phyloP scores from a whole-genome alignment of 2,888 invertebrate species.

The Drosophila demipolita region DNA sequence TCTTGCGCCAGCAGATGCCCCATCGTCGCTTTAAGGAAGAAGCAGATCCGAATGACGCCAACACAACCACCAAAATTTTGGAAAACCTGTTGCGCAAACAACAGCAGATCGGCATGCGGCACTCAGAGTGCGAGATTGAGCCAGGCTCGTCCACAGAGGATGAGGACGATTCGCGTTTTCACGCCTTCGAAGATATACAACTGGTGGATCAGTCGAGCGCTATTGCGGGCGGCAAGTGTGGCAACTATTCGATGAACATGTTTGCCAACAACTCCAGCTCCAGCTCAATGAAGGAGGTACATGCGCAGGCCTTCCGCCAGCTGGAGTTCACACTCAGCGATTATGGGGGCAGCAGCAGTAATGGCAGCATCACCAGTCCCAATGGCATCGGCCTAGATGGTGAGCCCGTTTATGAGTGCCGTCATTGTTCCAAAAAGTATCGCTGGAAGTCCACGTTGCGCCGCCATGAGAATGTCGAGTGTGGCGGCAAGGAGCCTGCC shows the following conservation, averaged over 20 bases:
- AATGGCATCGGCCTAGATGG: constrained; percentile 87
- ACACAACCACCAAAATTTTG: constrained; percentile 70
- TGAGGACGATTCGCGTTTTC: constrained; percentile 83
- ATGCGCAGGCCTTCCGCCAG: constrained; percentile 81
- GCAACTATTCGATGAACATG: constrained; percentile 52
- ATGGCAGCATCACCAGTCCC: constrained; percentile 85
- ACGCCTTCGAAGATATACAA: constrained; percentile 85
- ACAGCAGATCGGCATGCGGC: constrained; percentile 62
- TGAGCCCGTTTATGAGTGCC: constrained; percentile 88
- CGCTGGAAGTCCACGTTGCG: constrained; percentile 94
- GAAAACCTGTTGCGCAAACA: constrained; percentile 79
- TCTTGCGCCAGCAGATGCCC: constrained; percentile 68
- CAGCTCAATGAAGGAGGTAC: constrained; percentile 68
- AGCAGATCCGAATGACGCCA: constrained; percentile 22
- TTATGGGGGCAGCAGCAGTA: constrained; percentile 71
- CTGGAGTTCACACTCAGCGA: constrained; percentile 83
- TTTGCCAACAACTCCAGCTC: constrained; percentile 46
- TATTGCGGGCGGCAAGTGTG: constrained; percentile 42
- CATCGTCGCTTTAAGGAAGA: constrained; percentile 50
- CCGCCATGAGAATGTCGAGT: constrained; percentile 93
- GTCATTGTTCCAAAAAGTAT: constrained; percentile 94
- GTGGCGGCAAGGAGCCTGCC: constrained; percentile 92
- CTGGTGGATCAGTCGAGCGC: constrained; percentile 79
- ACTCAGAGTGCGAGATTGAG: constrained; percentile 76
- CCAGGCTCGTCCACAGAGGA: constrained; percentile 75